These are phyloP conservation scores for Heliconius congener DNA, from an alignment of 1,140 invertebrate species.

Conservation along the genomic window DNA sequence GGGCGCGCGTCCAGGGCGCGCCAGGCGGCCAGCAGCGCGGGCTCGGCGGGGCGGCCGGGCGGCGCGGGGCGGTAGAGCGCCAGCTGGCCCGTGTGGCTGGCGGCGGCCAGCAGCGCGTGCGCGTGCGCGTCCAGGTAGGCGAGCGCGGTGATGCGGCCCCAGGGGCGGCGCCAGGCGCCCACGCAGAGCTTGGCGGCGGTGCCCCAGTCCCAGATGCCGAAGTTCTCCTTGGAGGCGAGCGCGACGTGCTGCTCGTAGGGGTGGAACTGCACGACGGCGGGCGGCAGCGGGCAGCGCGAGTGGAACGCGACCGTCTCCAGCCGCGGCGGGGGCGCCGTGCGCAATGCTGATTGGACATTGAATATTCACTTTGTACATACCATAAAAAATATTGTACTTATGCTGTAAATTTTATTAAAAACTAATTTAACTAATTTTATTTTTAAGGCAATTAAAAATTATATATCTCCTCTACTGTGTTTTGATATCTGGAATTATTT, in stretches of 20 bases:
- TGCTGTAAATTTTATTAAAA: too few species aligned
- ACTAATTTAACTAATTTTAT: too few species aligned
- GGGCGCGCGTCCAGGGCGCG: too few species aligned
- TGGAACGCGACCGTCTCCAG: constrained; percentile 93
- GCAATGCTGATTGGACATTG: constrained; percentile 43
- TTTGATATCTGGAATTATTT: too few species aligned
- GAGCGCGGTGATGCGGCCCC: constrained; percentile 88
- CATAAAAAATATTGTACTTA: neutral
- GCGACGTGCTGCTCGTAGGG: constrained; percentile 94
- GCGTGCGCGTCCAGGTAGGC: constrained; percentile 96
- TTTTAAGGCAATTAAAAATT: too few species aligned
- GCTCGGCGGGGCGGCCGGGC: constrained; percentile 61
- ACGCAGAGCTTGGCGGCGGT: constrained; percentile 84
- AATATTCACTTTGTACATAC: neutral
- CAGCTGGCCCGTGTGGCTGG: constrained; percentile 90
- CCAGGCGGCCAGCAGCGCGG: constrained; percentile 84
- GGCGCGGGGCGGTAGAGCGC: constrained; percentile 82
- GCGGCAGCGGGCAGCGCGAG: constrained; percentile 88
- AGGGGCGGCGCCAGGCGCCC: constrained; percentile 72
- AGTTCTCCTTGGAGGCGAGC: constrained; percentile 92
- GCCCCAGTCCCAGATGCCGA: constrained; percentile 89
- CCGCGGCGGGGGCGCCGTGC: constrained; percentile 59
- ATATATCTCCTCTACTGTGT: too few species aligned
- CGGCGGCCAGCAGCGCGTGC: constrained; percentile 86
- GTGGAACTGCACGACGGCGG: constrained; percentile 91